Conservation (phyloP, 2,797 vertebrate species). For the Sebastes hubbsi region DNA sequence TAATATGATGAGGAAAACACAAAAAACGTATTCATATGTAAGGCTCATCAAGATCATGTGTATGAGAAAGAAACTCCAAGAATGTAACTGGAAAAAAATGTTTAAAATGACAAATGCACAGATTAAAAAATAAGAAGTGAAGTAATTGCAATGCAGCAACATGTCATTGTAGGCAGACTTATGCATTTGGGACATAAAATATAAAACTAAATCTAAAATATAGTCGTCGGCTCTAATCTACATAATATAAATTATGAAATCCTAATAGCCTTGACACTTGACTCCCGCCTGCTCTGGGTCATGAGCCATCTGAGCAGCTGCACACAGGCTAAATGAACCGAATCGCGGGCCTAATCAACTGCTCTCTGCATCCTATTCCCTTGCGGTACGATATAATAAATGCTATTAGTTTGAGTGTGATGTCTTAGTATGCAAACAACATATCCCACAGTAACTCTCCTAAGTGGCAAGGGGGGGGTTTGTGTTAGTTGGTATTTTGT, state of each 20-base stretch:
- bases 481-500: conserved; percentile 26
- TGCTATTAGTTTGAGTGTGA: conserved; percentile 24
- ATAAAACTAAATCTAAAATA: background rate
- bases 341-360: conserved; percentile 15
- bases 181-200: background rate
- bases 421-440: conserved; percentile 46
- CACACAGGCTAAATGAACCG: conserved; percentile 35
- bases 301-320: conserved; percentile 12
- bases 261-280: conserved; percentile 26
- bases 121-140: background rate
- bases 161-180: background rate
- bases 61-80: background rate
- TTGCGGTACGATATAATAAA: conserved; percentile 12
- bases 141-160: background rate
- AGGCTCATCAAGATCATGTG: conserved; percentile 5
- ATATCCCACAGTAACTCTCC: conserved; percentile 21
- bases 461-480: background rate
- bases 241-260: conserved; percentile 13
- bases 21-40: background rate
- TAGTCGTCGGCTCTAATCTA: conserved; percentile 1
- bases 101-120: background rate
- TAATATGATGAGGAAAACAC: conserved; percentile 2
- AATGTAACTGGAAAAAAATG: background rate
- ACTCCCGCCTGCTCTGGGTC: conserved; percentile 15
- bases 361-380: conserved; percentile 14